These are phyloP conservation scores for Tholera decimalis DNA, from an alignment of 2,888 invertebrate species.

Conservation along the genomic window DNA sequence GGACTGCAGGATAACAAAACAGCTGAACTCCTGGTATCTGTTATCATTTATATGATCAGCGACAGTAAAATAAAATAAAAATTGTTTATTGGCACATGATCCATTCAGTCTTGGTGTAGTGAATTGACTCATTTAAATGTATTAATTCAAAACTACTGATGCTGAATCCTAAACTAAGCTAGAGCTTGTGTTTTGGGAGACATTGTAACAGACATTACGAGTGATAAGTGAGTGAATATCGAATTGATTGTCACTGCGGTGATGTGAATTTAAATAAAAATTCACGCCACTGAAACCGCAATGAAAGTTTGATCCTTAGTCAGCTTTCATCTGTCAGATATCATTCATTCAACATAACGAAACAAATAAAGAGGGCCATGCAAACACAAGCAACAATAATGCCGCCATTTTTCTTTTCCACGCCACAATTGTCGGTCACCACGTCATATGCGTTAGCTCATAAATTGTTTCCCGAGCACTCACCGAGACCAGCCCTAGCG, in stretches of 20 bases:
- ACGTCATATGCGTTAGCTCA: slow-evolving; percentile 41
- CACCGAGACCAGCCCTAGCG: slow-evolving; percentile 40
- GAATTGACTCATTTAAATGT: too few relatives aligned
- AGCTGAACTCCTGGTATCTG: background rate
- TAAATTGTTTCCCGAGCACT: slow-evolving; percentile 60
- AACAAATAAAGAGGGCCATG: background rate
- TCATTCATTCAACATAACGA: background rate
- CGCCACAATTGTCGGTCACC: slow-evolving; percentile 39
- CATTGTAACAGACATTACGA: too few relatives aligned
- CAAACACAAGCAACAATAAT: slow-evolving; percentile 16
- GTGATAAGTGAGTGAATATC: too few relatives aligned
- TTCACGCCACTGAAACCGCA: slow-evolving; percentile 1
- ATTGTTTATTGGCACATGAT: too few relatives aligned
- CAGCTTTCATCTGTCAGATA: background rate
- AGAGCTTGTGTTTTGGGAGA: too few relatives aligned
- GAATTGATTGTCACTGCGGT: too few relatives aligned
- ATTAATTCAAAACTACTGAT: too few relatives aligned
- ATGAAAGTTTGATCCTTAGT: background rate
- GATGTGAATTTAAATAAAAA: background rate
- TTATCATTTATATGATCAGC: too few relatives aligned
- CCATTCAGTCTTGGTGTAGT: too few relatives aligned
- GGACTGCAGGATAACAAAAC: background rate
- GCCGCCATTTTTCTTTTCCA: slow-evolving; percentile 37
- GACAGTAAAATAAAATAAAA: too few relatives aligned
- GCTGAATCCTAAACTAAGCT: too few relatives aligned